These are phyloP conservation scores for Stenopsyche tienmushanensis DNA, from an alignment of 1,140 invertebrate genomes.

Conservation along the genomic window DNA sequence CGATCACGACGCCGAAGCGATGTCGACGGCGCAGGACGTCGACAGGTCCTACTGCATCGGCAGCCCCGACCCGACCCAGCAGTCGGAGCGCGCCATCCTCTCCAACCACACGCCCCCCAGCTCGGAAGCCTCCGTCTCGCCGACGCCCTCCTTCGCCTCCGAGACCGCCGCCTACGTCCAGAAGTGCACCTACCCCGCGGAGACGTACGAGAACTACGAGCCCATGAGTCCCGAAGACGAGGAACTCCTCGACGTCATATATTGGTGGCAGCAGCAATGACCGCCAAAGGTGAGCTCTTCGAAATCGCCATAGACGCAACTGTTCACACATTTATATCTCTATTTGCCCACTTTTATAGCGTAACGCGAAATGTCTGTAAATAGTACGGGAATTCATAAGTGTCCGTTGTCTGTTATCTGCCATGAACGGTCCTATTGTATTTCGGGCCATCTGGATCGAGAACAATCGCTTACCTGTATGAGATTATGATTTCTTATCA, in stretches of 20 bases:
- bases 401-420: no score
- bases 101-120: constrained; percentile 62
- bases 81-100: constrained; percentile 40
- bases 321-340: no score
- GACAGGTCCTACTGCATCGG: constrained; percentile 47
- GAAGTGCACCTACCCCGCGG: constrained; percentile 53
- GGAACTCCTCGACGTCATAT: constrained; percentile 85
- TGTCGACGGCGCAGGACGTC: constrained; percentile 44
- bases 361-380: no score
- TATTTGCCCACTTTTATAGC: no score
- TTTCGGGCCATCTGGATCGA: no score
- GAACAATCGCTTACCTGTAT: no score
- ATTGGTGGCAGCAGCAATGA: constrained; percentile 79
- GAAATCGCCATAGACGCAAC: no score
- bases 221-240: constrained; percentile 87
- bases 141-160: constrained; percentile 77
- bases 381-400: no score
- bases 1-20: constrained; percentile 60
- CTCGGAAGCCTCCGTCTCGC: constrained; percentile 73
- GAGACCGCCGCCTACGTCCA: constrained; percentile 65
- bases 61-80: constrained; percentile 45
- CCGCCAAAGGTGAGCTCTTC: constrained; percentile 35
- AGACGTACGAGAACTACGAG: constrained; percentile 74
- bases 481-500: no score
- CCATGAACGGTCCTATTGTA: no score